These are phyloP conservation scores for Petroica traversi DNA, from an alignment of 2,113 vertebrate species.

Conservation along the genomic window DNA sequence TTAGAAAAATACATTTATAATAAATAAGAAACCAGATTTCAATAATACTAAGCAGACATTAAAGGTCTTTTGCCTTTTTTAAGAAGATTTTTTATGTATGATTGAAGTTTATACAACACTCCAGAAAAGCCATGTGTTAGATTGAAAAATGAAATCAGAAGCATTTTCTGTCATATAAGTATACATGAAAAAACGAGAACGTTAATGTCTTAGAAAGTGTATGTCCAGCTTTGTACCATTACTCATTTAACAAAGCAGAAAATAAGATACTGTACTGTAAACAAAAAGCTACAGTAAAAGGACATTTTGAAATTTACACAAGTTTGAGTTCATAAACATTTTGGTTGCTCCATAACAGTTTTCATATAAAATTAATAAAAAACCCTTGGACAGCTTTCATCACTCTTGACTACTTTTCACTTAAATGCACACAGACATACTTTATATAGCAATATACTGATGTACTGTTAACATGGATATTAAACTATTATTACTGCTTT, in stretches of 20 bases:
- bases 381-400: constrained; percentile 79
- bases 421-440: constrained; percentile 79
- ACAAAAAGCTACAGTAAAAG: constrained; percentile 80
- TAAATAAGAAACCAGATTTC: constrained; percentile 42
- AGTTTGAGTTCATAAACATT: constrained; percentile 81
- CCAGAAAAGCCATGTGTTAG: constrained; percentile 78
- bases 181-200: constrained; percentile 78
- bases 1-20: constrained; percentile 29
- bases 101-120: constrained; percentile 81
- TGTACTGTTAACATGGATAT: constrained; percentile 79
- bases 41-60: constrained; percentile 71
- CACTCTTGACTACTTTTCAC: constrained; percentile 79
- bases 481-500: constrained; percentile 76
- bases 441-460: constrained; percentile 79
- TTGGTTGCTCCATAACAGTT: constrained; percentile 78
- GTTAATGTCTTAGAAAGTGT: constrained; percentile 77
- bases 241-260: constrained; percentile 80
- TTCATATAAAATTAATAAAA: constrained; percentile 84
- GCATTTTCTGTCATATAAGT: constrained; percentile 76
- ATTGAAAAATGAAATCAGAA: constrained; percentile 81
- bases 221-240: constrained; percentile 72
- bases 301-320: constrained; percentile 82
- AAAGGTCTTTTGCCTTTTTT: constrained; percentile 76
- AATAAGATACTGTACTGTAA: constrained; percentile 75
- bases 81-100: constrained; percentile 80